Evolutionary conservation across 2,888 invertebrate genomes (phyloP), one percentile per base, ranked within the genome.

Genomic region (Arge pagana): DNA sequence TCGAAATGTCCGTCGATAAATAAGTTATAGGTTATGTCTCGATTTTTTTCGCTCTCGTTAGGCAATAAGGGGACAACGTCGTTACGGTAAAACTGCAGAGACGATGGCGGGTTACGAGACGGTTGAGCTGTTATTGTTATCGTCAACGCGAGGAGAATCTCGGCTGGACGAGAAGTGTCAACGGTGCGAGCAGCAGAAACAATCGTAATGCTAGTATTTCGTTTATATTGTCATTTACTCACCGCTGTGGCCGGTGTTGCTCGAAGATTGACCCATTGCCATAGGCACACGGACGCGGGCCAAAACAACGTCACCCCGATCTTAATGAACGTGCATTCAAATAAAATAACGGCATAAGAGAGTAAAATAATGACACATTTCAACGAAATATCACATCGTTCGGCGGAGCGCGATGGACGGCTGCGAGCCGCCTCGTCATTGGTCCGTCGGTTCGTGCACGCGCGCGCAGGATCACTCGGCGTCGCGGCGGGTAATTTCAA

Each of bases 221-320:
- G n/a, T n/a, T n/a, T n/a, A n/a, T n/a, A n/a, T n/a, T n/a, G n/a
- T n/a, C n/a, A 3, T 26, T 26, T 31, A 70, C 74, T 75, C 65
- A 75, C 75, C 75, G 66, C 68, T 74, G 65, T 72, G 72, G 54
- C 74, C 72, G 66, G 71, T 71, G 64, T 68, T 72, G 64, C 75
- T 74, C 56, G 74, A 75, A 53, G 73, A 72, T 61, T 74, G 74
- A 56, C 75, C 75, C 75, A 75, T 75, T 62, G 62, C 19, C 2
- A 45, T 11, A 15, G 24, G 33, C 45, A 35, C 35, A 45, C 45
- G 33, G 33, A 35, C 33, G 33, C 33, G 23, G 21, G 11, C 13
- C 21, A 33, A 23, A 35, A 45, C 45, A 45, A 33, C 45, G 21
- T 23, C 33, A 45, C 45, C 21, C 45, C 45, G 45, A 31, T 33